Conservation (phyloP, 2,888 invertebrate genomes). For the Sinodicranocentrus sp. region DNA sequence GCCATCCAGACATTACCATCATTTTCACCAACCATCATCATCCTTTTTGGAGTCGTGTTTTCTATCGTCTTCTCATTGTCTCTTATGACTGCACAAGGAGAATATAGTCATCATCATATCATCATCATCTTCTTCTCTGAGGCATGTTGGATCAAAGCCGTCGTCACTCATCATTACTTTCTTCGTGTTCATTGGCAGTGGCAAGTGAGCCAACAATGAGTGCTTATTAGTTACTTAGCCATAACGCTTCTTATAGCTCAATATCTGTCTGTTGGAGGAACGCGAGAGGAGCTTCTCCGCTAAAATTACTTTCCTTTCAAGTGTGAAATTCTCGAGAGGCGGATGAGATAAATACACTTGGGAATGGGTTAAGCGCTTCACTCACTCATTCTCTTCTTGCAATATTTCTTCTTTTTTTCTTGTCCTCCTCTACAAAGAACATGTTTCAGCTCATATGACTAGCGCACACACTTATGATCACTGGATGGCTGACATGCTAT, state of each 20-base stretch:
- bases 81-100: constrained; percentile 13
- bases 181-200: constrained; percentile 36
- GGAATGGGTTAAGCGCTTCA: constrained; percentile 64
- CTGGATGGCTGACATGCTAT: constrained; percentile 58
- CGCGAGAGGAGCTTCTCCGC: constrained; percentile 13
- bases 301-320: constrained; percentile 68
- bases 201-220: constrained; percentile 2
- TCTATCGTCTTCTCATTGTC: constrained; percentile 36
- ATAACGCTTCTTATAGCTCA: too few species aligned
- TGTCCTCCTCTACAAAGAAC: not conserved
- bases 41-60: constrained; percentile 25
- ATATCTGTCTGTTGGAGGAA: constrained; percentile 33
- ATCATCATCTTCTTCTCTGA: constrained; percentile 15
- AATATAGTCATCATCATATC: constrained; percentile 23
- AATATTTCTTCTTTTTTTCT: constrained; percentile 56
- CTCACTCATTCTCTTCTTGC: constrained; percentile 63
- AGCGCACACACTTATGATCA: constrained; percentile 26
- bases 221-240: not conserved
- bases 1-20: not conserved
- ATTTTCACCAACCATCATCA: constrained; percentile 45
- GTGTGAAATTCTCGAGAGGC: constrained; percentile 67
- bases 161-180: constrained; percentile 50
- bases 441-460: not conserved
- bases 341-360: constrained; percentile 69
- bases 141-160: constrained; percentile 46